Evolutionary conservation across 23 tunicate species (phyloP).

Genomic region (Ciona savignyi): DNA sequence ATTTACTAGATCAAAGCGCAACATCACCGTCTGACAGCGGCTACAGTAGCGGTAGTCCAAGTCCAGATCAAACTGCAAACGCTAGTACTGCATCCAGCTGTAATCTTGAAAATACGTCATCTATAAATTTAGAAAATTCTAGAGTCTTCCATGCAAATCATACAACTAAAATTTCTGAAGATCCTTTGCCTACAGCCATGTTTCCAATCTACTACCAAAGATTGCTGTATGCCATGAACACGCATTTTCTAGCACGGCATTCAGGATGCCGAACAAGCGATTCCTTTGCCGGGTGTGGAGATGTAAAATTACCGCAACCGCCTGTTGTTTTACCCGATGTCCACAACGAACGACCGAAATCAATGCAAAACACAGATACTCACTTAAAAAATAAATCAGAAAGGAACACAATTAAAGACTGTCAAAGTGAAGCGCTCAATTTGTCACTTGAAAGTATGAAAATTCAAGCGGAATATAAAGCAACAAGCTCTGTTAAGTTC

Average conservation of each 20-base stretch:
- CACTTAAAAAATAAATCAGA: too few relatives aligned
- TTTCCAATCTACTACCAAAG: slow-evolving; percentile 42
- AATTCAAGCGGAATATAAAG: not conserved
- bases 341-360: slow-evolving; percentile 1
- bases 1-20: slow-evolving; percentile 34
- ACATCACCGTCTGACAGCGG: slow-evolving; percentile 77
- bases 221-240: slow-evolving; percentile 47
- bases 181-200: not conserved
- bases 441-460: not conserved
- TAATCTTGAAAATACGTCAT: not conserved
- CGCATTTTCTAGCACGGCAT: slow-evolving; percentile 30
- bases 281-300: not conserved
- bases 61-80: slow-evolving; percentile 40
- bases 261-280: not conserved
- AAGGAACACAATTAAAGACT: not conserved
- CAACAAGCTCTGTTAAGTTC: too few relatives aligned
- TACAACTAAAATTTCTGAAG: too few relatives aligned
- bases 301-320: too few relatives aligned
- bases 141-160: not conserved
- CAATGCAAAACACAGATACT: not conserved
- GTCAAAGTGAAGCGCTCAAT: slow-evolving; percentile 2
- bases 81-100: not conserved
- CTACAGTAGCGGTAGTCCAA: slow-evolving; percentile 79
- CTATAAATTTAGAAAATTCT: too few relatives aligned
- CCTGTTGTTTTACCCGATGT: too few relatives aligned